Evolutionary conservation across 2,797 vertebrate species (phyloP), one percentile per base, ranked within the genome.

Genomic region (Schizopygopsis pylzovi): DNA sequence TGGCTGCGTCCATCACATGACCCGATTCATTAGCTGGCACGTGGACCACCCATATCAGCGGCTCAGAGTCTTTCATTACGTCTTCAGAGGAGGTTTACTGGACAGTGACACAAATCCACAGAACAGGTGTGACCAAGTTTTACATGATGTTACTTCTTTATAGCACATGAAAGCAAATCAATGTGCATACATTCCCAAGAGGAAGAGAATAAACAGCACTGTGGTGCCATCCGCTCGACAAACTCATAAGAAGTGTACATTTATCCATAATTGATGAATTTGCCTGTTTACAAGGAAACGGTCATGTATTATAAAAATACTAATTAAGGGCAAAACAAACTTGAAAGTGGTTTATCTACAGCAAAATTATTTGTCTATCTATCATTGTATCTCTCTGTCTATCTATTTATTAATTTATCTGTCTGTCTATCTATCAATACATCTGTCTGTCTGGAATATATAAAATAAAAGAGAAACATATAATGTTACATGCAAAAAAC

Each of bases 281-380:
- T 85, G 83, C 65, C 86, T 82, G 86, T 87, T 87, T 67, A 82
- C 37, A 83, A 56, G 83, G 83, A 82, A 85, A 85, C 52, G 6
- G 72, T 82, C 45, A 61, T 59, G 79, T 47, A 81, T 56, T 73
- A 81, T 68, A 68, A 85, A 78, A 71, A 59, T 25, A 72, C 49
- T 77, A 77, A 86, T 68, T 82, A 52, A 28, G 33, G 49, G 72
- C 41, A 71, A 33, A 77, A 82, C 63, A 78, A 82, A 78, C 82
- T 56, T 72, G 15, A 47, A 83, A 87, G 77, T 71, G 63, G 28
- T 80, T 71, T 6, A 63, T 11, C 25, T n/a, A 49, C 65, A 47
- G 67, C 67, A 33, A 39, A 81, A 56, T 5, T 45, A 47, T 49
- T 15, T 75, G 10, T 75, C 72, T 49, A 4, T 72, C 13, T 75